Base-by-base conservation (phyloP, 2,888 invertebrate genomes). In the Neoscelio sp. region DNA sequence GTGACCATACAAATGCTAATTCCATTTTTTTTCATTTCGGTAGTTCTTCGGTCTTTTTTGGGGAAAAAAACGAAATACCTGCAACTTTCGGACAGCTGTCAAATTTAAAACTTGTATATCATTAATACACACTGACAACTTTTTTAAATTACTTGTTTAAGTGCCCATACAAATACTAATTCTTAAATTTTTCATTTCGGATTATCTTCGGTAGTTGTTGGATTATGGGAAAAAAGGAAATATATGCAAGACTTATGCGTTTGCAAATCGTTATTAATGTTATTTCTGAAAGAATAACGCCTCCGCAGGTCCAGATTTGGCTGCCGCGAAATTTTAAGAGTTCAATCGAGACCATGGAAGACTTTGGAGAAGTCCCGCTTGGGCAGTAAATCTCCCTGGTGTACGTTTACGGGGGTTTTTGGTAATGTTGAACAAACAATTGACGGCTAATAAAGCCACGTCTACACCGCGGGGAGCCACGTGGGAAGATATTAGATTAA, bases 341-440 rank as follows among this genome's bases (percentile, higher is more conserved):
- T 82, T 68, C 42, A 73, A 50, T 56, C 46, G 60, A 52, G 54
- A 75, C 20, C 73, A 40, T 56, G 73, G 58, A 70, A 62, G 80
- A 78, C 68, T 80, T 67, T 68, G 54, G 58, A 67, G 79, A 78
- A 78, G 68, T 76, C 80, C 62, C 73, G 54, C 78, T 80, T 54
- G 58, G 83, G 87, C 85, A 88, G 88, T 89, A 89, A 89, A 89
- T 89, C 89, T 88, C 85, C 62, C 78, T 71, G 81, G 76, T 75
- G 82, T 87, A 89, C 89, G 83, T 89, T 89, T 89, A 89, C 87
- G 88, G 89, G 86, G 86, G 84, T 88, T 89, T 89, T 89, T 87
- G 87, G 87, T 88, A 88, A 90, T 89, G 89, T 89, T 89, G 88
- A 87, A 89, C 90, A 90, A 90, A 90, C 90, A 89, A 90, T 89